These are phyloP conservation scores for Rhagonycha fulva DNA, from an alignment of 2,888 invertebrate genomes.

Conservation along the genomic window DNA sequence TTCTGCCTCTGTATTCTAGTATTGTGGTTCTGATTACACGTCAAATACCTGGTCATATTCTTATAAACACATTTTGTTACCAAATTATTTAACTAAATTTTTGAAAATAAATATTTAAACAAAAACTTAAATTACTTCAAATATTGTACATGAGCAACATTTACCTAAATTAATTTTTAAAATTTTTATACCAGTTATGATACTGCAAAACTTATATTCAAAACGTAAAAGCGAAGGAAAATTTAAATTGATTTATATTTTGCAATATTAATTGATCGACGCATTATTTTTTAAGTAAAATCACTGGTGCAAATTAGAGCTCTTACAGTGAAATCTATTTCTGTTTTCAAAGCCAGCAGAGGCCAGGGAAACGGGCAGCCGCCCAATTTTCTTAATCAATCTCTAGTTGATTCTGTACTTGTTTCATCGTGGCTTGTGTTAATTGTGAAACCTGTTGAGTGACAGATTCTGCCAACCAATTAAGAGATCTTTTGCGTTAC, in stretches of 20 bases:
- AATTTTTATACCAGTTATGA: no score
- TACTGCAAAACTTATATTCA: no score
- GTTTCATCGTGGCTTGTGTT: constrained; percentile 36
- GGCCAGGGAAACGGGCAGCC: constrained; percentile 33
- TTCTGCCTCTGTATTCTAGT: background rate
- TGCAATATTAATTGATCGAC: background rate
- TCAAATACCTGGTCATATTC: background rate
- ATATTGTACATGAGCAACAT: no score
- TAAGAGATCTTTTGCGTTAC: background rate
- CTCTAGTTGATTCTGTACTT: constrained; percentile 36
- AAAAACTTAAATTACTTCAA: no score
- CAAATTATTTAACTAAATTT: no score
- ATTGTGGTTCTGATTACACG: background rate
- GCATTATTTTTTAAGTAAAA: background rate
- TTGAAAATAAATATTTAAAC: no score
- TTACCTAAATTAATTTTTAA: no score
- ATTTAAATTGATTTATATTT: background rate
- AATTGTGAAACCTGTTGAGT: constrained; percentile 45
- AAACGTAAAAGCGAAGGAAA: no score
- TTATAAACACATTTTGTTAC: no score
- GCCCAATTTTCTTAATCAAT: constrained; percentile 33
- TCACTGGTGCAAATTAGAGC: background rate
- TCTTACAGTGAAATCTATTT: constrained; percentile 20
- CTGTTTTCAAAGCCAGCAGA: constrained; percentile 27
- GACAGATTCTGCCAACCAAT: constrained; percentile 18